Evolutionary conservation across 2,888 invertebrate species (phyloP), one percentile per base, ranked within the genome.

Genomic region (Ypsolopha scabrella): DNA sequence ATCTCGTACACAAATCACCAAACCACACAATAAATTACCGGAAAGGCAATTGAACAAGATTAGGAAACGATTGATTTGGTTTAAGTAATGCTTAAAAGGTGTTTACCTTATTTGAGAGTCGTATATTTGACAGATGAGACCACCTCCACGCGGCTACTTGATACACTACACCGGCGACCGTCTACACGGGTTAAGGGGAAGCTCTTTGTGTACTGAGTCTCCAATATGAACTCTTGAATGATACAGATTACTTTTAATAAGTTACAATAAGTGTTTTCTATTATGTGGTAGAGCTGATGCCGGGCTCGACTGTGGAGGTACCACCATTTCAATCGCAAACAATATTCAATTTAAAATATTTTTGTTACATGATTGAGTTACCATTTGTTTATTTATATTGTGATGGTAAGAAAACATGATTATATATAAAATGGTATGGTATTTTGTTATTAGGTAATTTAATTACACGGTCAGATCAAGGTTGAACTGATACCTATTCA

Each of bases 111-210:
- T 46, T 35, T 11, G 46, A 10, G 48, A n/a, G 8, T 39, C 48
- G 37, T 48, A 37, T 38, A 36, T 48, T 48, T 48, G 48, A 48
- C 38, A 48, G 48, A 48, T 48, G 10, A 36, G 48, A 48, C 48
- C 48, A 48, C 48, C 37, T 38, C 9, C 13, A 24, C 13, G 38
- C 14, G 14, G 14, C 48, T 37, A 48, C 37, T 37, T 33, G 48
- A 37, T 48, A 48, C 48, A 38, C 13, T 7, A 8, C 48, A 38
- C 38, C 10, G 10, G 14, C 13, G 48, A 37, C 13, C 14, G 11
- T 6, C 9, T 13, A 0, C 9, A 3, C 10, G 10, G 37, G 37
- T 38, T 48, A 48, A 48, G 38, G 48, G 6, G 38, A 48, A 48
- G 13, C 10, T 9, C 6, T 9, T 9, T 7, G 6, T 38, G 6